Conservation (phyloP, 2,888 invertebrate genomes). For the Campoplex capitator region DNA sequence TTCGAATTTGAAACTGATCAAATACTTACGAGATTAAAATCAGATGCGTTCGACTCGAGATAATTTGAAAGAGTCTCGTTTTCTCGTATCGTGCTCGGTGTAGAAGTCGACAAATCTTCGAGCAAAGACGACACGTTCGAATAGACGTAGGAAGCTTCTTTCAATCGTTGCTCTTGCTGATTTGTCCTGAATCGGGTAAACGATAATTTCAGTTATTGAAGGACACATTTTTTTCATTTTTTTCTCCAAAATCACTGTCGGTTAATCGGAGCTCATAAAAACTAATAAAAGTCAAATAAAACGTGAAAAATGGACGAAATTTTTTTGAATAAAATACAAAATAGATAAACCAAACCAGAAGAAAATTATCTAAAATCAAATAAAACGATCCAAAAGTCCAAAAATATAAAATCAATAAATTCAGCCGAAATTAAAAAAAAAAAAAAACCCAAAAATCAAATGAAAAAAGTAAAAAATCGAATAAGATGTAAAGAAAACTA, state of each 20-base stretch:
- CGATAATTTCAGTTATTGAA: not conserved
- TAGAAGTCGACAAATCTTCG: not conserved
- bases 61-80: slow-evolving; percentile 21
- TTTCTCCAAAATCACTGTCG: not conserved
- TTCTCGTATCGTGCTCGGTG: not conserved
- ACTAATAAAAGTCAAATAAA: not conserved
- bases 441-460: too few species aligned
- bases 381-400: too few species aligned
- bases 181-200: slow-evolving; percentile 82
- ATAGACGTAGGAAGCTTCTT: not conserved
- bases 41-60: not conserved
- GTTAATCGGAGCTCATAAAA: not conserved
- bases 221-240: not conserved
- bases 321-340: not conserved
- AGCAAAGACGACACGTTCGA: not conserved
- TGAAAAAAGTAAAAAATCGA: not conserved
- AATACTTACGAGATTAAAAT: slow-evolving; percentile 17
- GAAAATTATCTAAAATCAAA: too few species aligned
- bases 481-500: too few species aligned
- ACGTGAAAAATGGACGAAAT: not conserved
- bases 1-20: not conserved
- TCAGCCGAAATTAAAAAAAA: not conserved
- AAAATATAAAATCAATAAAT: not conserved
- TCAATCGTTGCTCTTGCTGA: slow-evolving; percentile 81
- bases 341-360: too few species aligned